Base-by-base conservation (phyloP, 2,797 vertebrate species). In the Oryzias dopingdopingensis region DNA sequence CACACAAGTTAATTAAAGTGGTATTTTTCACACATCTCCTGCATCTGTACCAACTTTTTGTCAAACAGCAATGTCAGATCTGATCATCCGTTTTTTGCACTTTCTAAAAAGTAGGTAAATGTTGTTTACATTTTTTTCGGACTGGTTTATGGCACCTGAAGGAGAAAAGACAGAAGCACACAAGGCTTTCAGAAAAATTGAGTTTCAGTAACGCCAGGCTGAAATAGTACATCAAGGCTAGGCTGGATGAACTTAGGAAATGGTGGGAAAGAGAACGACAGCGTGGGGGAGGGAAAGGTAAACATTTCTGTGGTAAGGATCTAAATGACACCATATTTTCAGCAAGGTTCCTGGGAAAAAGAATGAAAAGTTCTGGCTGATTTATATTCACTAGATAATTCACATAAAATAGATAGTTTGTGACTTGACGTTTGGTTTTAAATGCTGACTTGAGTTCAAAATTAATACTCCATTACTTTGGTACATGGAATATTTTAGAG, bases 171-270 rank as follows among this genome's bases (percentile, higher is more conserved):
- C 20, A 24, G 51, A 62, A 45, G 45, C 37, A 32, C 49, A 52
- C 22, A 23, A 42, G n/a, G 56, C 71, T 80, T 16, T 49, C 56
- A 55, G 1, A 16, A 62, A 52, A 59, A 53, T 55, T 59, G 12
- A 10, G 52, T 76, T 77, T 73, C 70, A 74, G 52, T 61, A 48
- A 56, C 62, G 76, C 49, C 64, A 65, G 44, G 73, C 32, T 47
- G 37, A 61, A 49, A 66, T 62, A 55, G 58, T 46, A 24, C 45
- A 3, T 0, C 70, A 61, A 53, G 72, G 65, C 83, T 70, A 79
- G 70, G 47, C 59, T 15, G 53, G 77, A 76, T 76, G 66, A 79
- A 71, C 14, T 32, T 63, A 76, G 68, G 78, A 85, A 85, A 81
- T 70, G 61, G 79, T 60, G 65, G 59, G 66, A 71, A 68, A 72